phyloP scores from a whole-genome alignment of 2,888 invertebrate genomes.

The Formica aserva region DNA sequence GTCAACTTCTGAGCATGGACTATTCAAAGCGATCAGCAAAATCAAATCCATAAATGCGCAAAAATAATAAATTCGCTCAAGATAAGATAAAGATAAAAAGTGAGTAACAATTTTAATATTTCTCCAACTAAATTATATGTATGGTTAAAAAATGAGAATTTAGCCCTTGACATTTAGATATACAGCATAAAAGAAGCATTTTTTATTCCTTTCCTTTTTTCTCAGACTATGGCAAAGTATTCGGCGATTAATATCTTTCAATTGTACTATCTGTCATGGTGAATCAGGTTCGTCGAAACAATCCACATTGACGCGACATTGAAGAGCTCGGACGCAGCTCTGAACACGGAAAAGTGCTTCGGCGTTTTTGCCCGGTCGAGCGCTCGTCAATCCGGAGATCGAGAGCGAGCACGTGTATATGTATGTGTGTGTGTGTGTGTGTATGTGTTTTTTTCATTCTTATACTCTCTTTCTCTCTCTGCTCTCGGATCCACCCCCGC shows the following conservation, averaged over 20 bases:
- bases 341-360: slow-evolving; percentile 66
- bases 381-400: slow-evolving; percentile 70
- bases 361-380: slow-evolving; percentile 70
- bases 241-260: slow-evolving; percentile 10
- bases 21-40: neutral
- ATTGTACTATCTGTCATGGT: slow-evolving; percentile 9
- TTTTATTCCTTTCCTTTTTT: neutral
- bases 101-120: neutral
- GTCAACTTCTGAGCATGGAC: slow-evolving; percentile 13
- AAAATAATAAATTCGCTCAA: neutral
- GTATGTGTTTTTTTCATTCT: slow-evolving; percentile 55
- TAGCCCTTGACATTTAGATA: neutral
- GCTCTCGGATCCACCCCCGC: slow-evolving; percentile 40
- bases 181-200: neutral
- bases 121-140: neutral
- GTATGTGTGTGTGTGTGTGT: neutral
- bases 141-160: neutral
- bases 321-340: slow-evolving; percentile 45
- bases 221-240: neutral
- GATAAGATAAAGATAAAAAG: neutral
- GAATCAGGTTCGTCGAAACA: slow-evolving; percentile 18
- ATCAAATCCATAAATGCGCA: neutral
- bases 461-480: slow-evolving; percentile 29
- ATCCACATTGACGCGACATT: slow-evolving; percentile 39
- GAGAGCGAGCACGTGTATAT: slow-evolving; percentile 35